phyloP scores from a whole-genome alignment of 2,888 invertebrate species.

The Plusia festucae region DNA sequence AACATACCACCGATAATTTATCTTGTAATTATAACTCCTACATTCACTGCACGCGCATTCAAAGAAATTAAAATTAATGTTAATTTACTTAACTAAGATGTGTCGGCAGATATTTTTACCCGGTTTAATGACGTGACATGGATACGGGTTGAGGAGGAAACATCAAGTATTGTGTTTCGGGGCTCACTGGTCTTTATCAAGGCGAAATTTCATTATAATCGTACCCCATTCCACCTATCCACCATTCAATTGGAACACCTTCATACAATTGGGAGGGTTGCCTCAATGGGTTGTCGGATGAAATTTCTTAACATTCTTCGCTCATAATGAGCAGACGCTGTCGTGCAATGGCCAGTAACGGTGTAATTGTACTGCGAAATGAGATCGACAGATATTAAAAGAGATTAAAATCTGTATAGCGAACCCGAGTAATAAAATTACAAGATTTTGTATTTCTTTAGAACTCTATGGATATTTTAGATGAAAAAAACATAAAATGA shows the following conservation, averaged over 20 bases:
- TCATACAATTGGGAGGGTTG: conserved; percentile 87
- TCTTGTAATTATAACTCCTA: neutral
- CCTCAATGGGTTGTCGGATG: conserved; percentile 88
- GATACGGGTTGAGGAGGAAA: conserved; percentile 87
- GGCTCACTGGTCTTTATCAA: conserved; percentile 87
- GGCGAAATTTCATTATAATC: conserved; percentile 88
- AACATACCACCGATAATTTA: neutral
- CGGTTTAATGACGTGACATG: conserved; percentile 86
- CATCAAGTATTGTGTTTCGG: conserved; percentile 87
- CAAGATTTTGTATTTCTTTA: conserved; percentile 68
- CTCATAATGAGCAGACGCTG: conserved; percentile 85
- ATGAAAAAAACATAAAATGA: conserved; percentile 27
- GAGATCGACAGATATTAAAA: conserved; percentile 85
- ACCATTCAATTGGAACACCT: conserved; percentile 89
- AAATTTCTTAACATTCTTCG: conserved; percentile 89
- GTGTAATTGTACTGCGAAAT: conserved; percentile 85
- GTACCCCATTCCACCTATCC: conserved; percentile 82
- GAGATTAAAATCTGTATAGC: conserved; percentile 85
- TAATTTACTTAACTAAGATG: conserved; percentile 84
- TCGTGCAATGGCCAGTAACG: conserved; percentile 87
- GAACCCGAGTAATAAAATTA: conserved; percentile 77
- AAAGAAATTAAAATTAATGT: conserved; percentile 65
- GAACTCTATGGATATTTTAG: conserved; percentile 64
- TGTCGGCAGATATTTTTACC: conserved; percentile 86
- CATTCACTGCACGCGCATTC: neutral